Percentiles rank a stretch among this genome's conserved stretches.
Conservation (phyloP, 2,113 vertebrate species). For the Peromyscus polionotus region DNA sequence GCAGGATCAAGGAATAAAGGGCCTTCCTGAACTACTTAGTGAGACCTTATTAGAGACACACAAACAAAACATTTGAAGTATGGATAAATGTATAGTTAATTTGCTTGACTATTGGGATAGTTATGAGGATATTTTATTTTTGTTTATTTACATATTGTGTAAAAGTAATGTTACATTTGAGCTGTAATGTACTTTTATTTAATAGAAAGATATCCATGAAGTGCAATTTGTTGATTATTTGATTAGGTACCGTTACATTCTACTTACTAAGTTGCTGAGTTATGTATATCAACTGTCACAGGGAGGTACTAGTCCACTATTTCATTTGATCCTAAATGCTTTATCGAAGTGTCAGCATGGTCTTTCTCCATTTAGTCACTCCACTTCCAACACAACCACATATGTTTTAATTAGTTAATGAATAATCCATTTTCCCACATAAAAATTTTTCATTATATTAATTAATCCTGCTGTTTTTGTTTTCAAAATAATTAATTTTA, state of each 20-base stretch:
- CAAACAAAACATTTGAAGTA: background rate
- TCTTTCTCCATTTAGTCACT: background rate
- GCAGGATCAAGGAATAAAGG: background rate
- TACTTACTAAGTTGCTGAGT: constrained; percentile 24
- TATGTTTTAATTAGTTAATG: background rate
- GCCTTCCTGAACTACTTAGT: background rate
- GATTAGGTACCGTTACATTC: background rate
- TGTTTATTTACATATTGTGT: background rate
- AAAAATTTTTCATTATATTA: constrained; percentile 34
- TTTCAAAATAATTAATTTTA: constrained; percentile 66
- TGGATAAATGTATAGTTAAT: background rate
- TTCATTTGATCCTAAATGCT: background rate
- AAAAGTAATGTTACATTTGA: constrained; percentile 10
- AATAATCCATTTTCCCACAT: background rate
- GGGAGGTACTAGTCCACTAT: background rate
- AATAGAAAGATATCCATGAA: background rate
- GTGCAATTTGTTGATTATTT: background rate
- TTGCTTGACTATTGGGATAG: background rate
- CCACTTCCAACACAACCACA: background rate
- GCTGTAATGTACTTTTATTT: background rate
- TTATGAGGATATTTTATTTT: background rate
- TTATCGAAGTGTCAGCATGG: background rate
- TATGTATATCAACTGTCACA: constrained; percentile 4
- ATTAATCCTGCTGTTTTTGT: constrained; percentile 21
- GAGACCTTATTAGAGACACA: background rate